phyloP scores from a whole-genome alignment of 2,888 invertebrate species.

The Catocala fraxini region DNA sequence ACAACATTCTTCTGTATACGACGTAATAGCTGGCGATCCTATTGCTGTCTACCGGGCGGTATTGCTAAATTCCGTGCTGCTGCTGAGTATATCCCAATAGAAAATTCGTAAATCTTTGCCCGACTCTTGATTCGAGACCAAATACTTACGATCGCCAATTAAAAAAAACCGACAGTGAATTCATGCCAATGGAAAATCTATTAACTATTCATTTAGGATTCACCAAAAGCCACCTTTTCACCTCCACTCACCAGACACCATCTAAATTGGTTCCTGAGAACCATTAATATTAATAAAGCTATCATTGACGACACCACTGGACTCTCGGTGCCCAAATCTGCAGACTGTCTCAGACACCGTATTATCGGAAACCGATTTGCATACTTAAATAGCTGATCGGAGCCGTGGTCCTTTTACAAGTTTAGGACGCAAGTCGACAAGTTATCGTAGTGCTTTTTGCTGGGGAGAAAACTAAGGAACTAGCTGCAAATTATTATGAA shows the following conservation, averaged over 20 bases:
- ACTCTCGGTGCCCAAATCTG: slow-evolving; percentile 26
- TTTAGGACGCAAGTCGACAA: slow-evolving; percentile 3
- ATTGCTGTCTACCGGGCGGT: no score
- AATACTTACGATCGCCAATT: no score
- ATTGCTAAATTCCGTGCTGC: no score
- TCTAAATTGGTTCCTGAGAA: slow-evolving; percentile 41
- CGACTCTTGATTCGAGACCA: no score
- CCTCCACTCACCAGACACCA: slow-evolving; percentile 38
- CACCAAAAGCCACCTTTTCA: slow-evolving; percentile 20
- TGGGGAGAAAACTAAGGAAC: not conserved
- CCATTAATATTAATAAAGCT: slow-evolving; percentile 67
- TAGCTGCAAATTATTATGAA: no score
- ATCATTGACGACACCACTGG: slow-evolving; percentile 45
- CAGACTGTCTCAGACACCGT: slow-evolving; percentile 38
- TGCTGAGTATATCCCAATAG: no score
- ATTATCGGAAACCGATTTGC: slow-evolving; percentile 68
- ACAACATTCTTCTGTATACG: no score
- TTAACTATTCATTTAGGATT: no score
- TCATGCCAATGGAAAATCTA: no score
- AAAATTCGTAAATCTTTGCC: no score
- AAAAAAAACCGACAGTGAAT: no score
- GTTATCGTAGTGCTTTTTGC: slow-evolving; percentile 13
- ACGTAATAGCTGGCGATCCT: no score
- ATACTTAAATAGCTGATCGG: slow-evolving; percentile 54
- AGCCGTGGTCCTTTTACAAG: slow-evolving; percentile 14